Evolutionary conservation across 2,113 vertebrate species (phyloP), one percentile per base, ranked within the genome.

Genomic region (Marcusenius ussheri): DNA sequence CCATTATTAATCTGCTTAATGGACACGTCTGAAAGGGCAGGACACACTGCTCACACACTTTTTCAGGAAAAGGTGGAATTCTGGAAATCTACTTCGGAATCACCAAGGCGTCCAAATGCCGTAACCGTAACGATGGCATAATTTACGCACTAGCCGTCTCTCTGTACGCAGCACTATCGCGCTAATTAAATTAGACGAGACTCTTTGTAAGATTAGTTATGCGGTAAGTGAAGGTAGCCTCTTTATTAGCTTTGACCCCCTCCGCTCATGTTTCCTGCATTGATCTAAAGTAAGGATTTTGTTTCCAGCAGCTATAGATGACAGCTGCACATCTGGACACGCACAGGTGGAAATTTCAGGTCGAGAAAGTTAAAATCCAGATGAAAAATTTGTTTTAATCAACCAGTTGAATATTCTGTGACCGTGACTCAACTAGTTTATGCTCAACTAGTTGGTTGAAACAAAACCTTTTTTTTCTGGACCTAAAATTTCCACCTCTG

Each of bases 1-100:
- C 85, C 85, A 51, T 87, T 87, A 53, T 87, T 87, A 51, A 87
- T 87, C 27, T 56, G 50, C 85, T 56, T 15, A 27, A 50, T 35
- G 35, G 85, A 87, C 50, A 39, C 7, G 15, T 51, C 50, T 5
- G 4, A 3, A 51, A 9, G 85, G 49, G 50, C 8, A 8, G 50
- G n/a, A 53, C 85, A 56, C 13, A 53, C 50, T 87, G 49, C 17
- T 50, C 24, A 84, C 21, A 24, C 5, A 9, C 45, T 80, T 19
- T 39, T 13, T 19, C 31, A 80, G 74, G 35, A 39, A 80, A 80
- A 80, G 31, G 74, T 39, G 35, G 74, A 42, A 35, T 80, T 80
- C 74, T 80, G 74, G 13, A 42, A 39, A 19, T 80, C 17, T 80
- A 39, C 74, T 80, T 42, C 0, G 35, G 74, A 42, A 80, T 80